Evolutionary conservation across 2,797 vertebrate species (phyloP), one percentile per base, ranked within the genome.

Genomic region (Esox masquinongy): DNA sequence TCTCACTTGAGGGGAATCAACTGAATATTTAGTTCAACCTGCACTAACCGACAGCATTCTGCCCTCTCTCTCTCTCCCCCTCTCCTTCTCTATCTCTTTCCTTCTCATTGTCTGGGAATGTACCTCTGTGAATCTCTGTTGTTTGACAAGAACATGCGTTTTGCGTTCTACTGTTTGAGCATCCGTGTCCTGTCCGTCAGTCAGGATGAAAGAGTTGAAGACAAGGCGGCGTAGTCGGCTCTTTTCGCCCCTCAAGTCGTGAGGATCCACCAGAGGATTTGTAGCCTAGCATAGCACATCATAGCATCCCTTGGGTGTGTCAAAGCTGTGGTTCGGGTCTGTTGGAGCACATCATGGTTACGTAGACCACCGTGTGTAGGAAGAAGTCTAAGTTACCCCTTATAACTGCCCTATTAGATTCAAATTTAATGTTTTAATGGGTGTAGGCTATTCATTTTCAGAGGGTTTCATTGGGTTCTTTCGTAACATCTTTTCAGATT

Each of bases 101-200:
- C 22, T 74, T 83, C 70, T 87, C 82, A 76, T 85, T 88, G 84
- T 76, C 66, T 76, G 84, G 73, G 79, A 83, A 87, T 61, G 85
- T 61, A 80, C 77, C 59, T 75, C 75, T 79, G 82, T 82, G 79
- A 87, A 80, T 82, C 81, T 74, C 72, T 76, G 75, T 72, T 34
- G 79, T 68, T 79, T 86, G 87, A 87, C 87, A 87, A 77, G 87
- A 88, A 83, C 85, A 85, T 77, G 67, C 83, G 84, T 86, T 85
- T 82, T 76, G 67, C 84, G 84, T 86, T 86, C 84, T 86, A 82
- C 80, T 78, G 80, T 79, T 82, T 86, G 81, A 84, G 84, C 87
- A 79, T 84, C 80, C 74, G 74, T 84, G 84, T 87, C 81, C 63
- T 78, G 83, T 78, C 85, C 87, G 80, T 86, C 64, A 34, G 64